Evolutionary conservation across 2,797 vertebrate species (phyloP).

Genomic region (Paguma larvata): DNA sequence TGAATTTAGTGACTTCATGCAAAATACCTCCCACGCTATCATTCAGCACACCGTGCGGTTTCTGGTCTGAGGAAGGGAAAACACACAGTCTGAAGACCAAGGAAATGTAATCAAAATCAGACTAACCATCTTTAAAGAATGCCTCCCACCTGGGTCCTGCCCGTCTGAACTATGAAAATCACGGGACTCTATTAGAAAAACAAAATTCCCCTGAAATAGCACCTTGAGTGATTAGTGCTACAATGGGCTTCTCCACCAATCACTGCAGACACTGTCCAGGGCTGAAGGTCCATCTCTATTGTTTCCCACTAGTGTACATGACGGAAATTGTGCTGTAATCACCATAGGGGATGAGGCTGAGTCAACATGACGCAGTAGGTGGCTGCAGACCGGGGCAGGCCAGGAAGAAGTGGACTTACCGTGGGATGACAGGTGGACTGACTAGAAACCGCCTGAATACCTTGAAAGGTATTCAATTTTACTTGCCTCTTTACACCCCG

Average conservation of each 20-base stretch:
- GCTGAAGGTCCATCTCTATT: neutral
- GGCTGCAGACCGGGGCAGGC: neutral
- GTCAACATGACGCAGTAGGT: neutral
- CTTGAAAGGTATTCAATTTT: neutral
- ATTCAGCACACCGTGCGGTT: neutral
- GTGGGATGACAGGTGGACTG: neutral
- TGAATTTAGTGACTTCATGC: slow-evolving; percentile 35
- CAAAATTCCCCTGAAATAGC: neutral
- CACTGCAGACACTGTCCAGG: neutral
- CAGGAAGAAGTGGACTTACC: neutral
- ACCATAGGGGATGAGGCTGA: neutral
- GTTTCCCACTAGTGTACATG: neutral
- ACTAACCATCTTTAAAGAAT: slow-evolving; percentile 25
- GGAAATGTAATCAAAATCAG: neutral
- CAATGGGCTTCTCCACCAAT: neutral
- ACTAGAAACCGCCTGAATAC: neutral
- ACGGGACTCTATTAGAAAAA: neutral
- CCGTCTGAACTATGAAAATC: neutral
- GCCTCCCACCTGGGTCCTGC: neutral
- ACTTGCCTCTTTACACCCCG: neutral
- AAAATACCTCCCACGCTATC: neutral
- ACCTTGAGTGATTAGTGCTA: neutral
- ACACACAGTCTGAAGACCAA: slow-evolving; percentile 28
- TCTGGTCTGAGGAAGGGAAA: slow-evolving; percentile 54
- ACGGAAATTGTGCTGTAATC: neutral